phyloP scores from a whole-genome alignment of 2,113 vertebrate genomes.

The Polypterus bichir region DNA sequence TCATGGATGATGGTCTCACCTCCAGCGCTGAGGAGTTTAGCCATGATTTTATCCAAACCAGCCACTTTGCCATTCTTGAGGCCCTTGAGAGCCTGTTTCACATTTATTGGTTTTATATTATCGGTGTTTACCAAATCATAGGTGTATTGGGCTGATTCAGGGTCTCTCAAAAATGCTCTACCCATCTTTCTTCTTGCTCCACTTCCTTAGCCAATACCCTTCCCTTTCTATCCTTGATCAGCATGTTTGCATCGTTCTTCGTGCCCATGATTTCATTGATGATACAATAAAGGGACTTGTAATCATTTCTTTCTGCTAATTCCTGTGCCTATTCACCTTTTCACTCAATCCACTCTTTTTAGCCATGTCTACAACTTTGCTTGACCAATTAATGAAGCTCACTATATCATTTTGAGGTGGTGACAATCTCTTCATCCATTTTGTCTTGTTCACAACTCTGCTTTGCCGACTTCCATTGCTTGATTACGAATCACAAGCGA shows the following conservation, averaged over 20 bases:
- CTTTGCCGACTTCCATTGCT: no score
- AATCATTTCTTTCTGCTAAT: conserved; percentile 9
- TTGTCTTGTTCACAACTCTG: no score
- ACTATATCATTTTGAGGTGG: no score
- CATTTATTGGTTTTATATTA: neutral
- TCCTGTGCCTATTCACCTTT: conserved; percentile 10
- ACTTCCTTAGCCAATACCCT: neutral
- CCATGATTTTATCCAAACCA: conserved; percentile 7
- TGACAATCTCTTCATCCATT: no score
- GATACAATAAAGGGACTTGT: conserved; percentile 10
- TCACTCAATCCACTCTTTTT: conserved; percentile 1
- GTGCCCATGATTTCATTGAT: conserved; percentile 6
- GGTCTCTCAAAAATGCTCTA: conserved; percentile 1
- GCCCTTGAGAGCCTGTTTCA: neutral
- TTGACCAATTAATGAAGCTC: no score
- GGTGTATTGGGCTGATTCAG: neutral
- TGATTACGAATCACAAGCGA: no score
- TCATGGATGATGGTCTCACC: neutral
- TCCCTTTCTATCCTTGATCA: conserved; percentile 8
- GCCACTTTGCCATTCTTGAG: conserved; percentile 2
- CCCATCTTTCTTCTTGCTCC: conserved; percentile 14
- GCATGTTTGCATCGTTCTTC: conserved; percentile 6
- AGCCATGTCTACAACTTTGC: conserved; percentile 3
- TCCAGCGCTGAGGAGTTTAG: neutral
- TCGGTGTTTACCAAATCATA: no score